phyloP scores from a whole-genome alignment of 2,888 invertebrate genomes.

The Entomobrya multifasciata region DNA sequence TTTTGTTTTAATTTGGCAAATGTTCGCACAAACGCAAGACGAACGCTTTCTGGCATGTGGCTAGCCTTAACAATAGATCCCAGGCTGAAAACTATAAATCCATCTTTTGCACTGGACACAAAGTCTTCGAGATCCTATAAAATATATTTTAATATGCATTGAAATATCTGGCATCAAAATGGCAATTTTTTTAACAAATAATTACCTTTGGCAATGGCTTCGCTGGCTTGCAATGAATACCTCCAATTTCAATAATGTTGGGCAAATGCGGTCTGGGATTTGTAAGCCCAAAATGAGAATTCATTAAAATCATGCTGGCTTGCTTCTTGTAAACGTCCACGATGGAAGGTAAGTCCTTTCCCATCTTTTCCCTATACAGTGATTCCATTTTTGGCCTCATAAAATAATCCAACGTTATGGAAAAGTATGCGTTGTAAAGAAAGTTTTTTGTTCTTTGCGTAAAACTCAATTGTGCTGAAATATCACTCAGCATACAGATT shows the following conservation, averaged over 20 bases:
- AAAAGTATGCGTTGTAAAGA: conserved; percentile 80
- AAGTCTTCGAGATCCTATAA: conserved; percentile 53
- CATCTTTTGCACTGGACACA: conserved; percentile 80
- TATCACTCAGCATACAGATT: conserved; percentile 78
- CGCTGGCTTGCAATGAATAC: conserved; percentile 80
- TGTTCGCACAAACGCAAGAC: conserved; percentile 83
- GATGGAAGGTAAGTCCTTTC: conserved; percentile 40
- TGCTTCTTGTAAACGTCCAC: conserved; percentile 70
- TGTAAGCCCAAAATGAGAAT: conserved; percentile 79
- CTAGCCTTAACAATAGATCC: conserved; percentile 62
- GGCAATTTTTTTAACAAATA: too few relatives aligned
- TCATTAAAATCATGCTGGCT: conserved; percentile 78
- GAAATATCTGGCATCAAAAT: not conserved
- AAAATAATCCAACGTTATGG: conserved; percentile 80
- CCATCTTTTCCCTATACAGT: conserved; percentile 58
- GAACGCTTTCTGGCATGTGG: conserved; percentile 82
- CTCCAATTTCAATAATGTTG: conserved; percentile 80
- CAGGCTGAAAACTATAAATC: conserved; percentile 69
- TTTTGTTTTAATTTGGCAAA: conserved; percentile 85
- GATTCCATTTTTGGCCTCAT: conserved; percentile 79
- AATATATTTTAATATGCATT: not conserved
- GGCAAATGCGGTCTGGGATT: conserved; percentile 79
- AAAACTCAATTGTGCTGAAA: conserved; percentile 79
- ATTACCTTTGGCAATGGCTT: conserved; percentile 75
- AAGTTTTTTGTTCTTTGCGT: conserved; percentile 79